These are phyloP conservation scores for Argopecten irradians DNA, from an alignment of 1,140 invertebrate genomes.

Conservation along the genomic window DNA sequence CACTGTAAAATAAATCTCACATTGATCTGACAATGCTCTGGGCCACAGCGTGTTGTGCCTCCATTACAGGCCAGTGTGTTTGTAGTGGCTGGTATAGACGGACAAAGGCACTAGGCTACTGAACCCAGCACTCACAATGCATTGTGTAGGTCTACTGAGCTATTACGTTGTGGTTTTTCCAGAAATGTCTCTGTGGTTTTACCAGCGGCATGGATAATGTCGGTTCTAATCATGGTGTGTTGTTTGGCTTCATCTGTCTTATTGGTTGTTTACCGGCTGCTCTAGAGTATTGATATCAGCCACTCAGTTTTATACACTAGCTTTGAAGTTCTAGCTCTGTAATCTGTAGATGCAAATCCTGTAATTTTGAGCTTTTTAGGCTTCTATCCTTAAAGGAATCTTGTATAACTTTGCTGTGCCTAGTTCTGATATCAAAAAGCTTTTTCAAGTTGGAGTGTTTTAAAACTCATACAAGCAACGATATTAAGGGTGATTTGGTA, in stretches of 20 bases:
- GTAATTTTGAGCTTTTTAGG: not conserved
- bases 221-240: not conserved
- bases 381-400: not conserved
- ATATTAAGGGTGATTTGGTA: not conserved
- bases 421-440: not conserved
- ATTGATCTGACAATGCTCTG: not conserved
- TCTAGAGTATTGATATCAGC: not conserved
- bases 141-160: not conserved
- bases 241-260: not conserved
- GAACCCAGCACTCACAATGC: not conserved
- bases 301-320: not conserved
- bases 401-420: not conserved
- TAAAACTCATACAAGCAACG: not conserved
- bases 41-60: not conserved
- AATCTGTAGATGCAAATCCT: not conserved
- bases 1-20: not conserved
- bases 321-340: not conserved
- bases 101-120: not conserved
- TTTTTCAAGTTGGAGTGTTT: not conserved
- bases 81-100: not conserved
- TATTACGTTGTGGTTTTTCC: not conserved
- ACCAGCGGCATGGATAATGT: not conserved
- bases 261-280: not conserved
- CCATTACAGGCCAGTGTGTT: conserved; percentile 12
- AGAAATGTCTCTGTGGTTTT: too few species aligned